Evolutionary conservation across 53 echinoderm and acorn worm species (phyloP).

Genomic region (Echinarachnius parma): DNA sequence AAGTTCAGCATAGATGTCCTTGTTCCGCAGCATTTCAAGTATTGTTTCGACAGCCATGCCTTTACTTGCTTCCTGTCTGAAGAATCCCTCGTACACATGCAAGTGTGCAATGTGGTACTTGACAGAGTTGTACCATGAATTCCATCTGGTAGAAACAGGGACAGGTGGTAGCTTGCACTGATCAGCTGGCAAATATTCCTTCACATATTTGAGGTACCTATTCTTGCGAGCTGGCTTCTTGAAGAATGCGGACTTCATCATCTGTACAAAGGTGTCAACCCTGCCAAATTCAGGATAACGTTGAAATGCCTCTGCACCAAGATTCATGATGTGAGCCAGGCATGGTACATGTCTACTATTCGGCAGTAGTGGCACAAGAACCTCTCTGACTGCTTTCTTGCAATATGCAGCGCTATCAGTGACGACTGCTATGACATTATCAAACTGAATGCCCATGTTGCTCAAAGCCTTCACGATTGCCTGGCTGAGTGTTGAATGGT

Average conservation of each 20-base stretch:
- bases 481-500: conserved; percentile 46
- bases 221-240: conserved; percentile 64
- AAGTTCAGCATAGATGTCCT: conserved; percentile 54
- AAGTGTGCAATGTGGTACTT: conserved; percentile 51
- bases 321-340: conserved; percentile 63
- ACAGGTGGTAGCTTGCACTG: conserved; percentile 61
- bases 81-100: conserved; percentile 65
- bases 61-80: conserved; percentile 55
- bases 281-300: conserved; percentile 57
- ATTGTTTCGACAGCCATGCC: conserved; percentile 59
- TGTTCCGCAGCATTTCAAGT: conserved; percentile 50
- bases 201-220: conserved; percentile 49
- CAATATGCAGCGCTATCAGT: conserved; percentile 64
- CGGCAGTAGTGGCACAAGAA: conserved; percentile 48
- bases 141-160: conserved; percentile 67
- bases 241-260: conserved; percentile 62
- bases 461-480: conserved; percentile 56
- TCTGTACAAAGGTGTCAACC: conserved; percentile 42
- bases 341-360: conserved; percentile 55
- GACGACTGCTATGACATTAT: conserved; percentile 55
- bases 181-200: conserved; percentile 57
- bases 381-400: conserved; percentile 59
- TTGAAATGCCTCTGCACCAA: conserved; percentile 56
- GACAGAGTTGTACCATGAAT: conserved; percentile 60
- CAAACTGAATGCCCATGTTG: conserved; percentile 35